phyloP scores from a whole-genome alignment of 2,888 invertebrate species.

The Prosopocoilus inquinatus region DNA sequence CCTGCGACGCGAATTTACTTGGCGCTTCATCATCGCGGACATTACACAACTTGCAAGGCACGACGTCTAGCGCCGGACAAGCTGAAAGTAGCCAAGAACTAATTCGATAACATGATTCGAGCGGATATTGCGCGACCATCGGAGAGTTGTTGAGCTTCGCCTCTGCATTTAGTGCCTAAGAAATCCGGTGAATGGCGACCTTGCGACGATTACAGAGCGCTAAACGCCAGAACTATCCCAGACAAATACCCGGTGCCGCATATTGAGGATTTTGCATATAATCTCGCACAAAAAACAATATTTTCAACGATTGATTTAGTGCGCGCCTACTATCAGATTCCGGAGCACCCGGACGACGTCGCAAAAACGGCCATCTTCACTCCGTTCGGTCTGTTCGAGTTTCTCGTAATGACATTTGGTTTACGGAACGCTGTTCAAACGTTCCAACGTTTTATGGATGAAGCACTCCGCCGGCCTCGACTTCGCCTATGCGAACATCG shows the following conservation, averaged over 20 bases:
- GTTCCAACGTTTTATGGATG: conserved; percentile 44
- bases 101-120: conserved; percentile 32
- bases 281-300: conserved; percentile 15
- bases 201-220: conserved; percentile 31
- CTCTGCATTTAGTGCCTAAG: conserved; percentile 35
- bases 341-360: conserved; percentile 36
- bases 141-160: conserved; percentile 32
- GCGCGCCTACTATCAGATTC: conserved; percentile 45
- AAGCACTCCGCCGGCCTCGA: conserved; percentile 33
- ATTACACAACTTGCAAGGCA: conserved; percentile 7
- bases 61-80: conserved; percentile 35
- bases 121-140: conserved; percentile 32
- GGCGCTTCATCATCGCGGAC: too few relatives aligned
- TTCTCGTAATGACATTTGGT: conserved; percentile 40
- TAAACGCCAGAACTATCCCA: conserved; percentile 26
- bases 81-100: conserved; percentile 26
- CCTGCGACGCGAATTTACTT: too few relatives aligned
- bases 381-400: conserved; percentile 36
- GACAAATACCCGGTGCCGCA: conserved; percentile 27
- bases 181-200: conserved; percentile 21
- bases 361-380: conserved; percentile 31
- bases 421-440: conserved; percentile 46
- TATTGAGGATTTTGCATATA: conserved; percentile 31
- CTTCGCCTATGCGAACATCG: conserved; percentile 35
- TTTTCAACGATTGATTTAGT: conserved; percentile 37